These are phyloP conservation scores for Clarias platycephalus DNA, from an alignment of 2,797 vertebrate genomes.

Conservation along the genomic window DNA sequence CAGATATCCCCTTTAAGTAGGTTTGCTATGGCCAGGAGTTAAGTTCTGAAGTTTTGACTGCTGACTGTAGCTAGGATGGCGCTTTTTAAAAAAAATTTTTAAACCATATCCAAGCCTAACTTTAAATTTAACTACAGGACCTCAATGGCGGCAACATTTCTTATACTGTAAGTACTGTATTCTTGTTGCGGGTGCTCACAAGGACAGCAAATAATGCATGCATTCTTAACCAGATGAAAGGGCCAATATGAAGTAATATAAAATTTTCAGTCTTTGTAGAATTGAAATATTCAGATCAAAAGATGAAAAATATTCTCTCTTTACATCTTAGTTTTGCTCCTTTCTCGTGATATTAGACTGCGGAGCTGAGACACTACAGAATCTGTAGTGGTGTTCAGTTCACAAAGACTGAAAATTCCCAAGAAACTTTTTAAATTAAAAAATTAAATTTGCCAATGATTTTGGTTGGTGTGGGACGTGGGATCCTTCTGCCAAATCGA, in stretches of 20 bases:
- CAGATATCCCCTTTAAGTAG: background rate
- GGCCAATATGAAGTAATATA: background rate
- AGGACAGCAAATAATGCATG: slow-evolving; percentile 36
- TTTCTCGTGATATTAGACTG: background rate
- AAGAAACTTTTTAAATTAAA: background rate
- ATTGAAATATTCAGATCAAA: background rate
- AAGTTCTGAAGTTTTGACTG: background rate
- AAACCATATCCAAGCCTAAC: slow-evolving; percentile 31
- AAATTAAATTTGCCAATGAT: slow-evolving; percentile 30
- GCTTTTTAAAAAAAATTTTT: too few relatives aligned
- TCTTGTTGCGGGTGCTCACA: slow-evolving; percentile 8
- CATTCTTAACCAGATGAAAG: slow-evolving; percentile 4
- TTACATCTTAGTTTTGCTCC: background rate
- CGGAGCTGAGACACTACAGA: background rate
- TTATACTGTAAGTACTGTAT: slow-evolving; percentile 45
- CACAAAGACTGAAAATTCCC: background rate
- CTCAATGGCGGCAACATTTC: slow-evolving; percentile 25
- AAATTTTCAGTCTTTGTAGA: slow-evolving; percentile 32
- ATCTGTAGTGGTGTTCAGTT: background rate
- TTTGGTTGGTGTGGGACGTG: slow-evolving; percentile 37
- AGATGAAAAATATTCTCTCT: background rate
- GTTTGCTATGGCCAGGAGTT: background rate
- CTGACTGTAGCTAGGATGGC: background rate
- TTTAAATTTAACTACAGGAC: slow-evolving; percentile 42
- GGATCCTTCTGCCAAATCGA: slow-evolving; percentile 28